Evolutionary conservation across 2,113 vertebrate species (phyloP).

Genomic region (Bagarius yarrelli): DNA sequence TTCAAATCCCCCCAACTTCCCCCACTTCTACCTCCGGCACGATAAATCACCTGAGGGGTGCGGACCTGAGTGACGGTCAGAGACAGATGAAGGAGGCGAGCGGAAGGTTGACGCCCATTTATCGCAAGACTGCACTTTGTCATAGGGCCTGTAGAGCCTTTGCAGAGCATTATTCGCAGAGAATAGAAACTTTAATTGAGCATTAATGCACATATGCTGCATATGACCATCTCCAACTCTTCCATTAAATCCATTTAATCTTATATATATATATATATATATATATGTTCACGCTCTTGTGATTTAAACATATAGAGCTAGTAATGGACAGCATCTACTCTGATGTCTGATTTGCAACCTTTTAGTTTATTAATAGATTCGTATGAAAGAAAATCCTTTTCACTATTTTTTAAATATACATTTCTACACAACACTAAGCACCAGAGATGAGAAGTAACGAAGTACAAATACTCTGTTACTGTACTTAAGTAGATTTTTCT

Average conservation of each 20-base stretch:
- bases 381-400: background rate
- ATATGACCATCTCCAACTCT: constrained; percentile 17
- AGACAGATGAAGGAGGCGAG: constrained; percentile 49
- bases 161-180: background rate
- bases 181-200: constrained; percentile 11
- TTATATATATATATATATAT: too few species aligned
- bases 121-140: constrained; percentile 28
- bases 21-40: background rate
- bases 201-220: constrained; percentile 2
- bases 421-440: too few species aligned
- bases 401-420: too few species aligned
- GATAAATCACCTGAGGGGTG: constrained; percentile 47
- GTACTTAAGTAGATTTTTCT: too few species aligned
- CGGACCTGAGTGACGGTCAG: constrained; percentile 28
- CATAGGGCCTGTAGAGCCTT: background rate
- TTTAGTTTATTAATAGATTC: background rate
- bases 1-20: background rate
- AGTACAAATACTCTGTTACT: too few species aligned
- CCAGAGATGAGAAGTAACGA: too few species aligned
- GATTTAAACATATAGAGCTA: background rate
- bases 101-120: constrained; percentile 45
- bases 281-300: background rate
- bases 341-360: background rate
- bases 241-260: background rate
- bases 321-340: constrained; percentile 6